Evolutionary conservation across 1,140 invertebrate genomes (phyloP).

Genomic region (Drosophila virilis): DNA sequence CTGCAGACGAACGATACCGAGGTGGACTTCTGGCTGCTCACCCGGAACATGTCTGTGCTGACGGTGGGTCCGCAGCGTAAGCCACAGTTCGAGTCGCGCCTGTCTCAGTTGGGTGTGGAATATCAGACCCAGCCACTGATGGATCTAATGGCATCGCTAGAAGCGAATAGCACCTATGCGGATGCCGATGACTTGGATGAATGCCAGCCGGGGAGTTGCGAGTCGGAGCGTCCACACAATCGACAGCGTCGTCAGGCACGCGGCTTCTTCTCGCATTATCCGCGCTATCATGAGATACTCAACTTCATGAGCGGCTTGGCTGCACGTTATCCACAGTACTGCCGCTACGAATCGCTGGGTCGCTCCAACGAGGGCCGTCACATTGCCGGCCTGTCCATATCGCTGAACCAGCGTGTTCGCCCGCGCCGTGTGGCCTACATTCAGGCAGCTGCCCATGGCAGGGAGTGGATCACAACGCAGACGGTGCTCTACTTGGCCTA

Average conservation of each 20-base stretch:
- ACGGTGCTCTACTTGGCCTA: conserved; percentile 87
- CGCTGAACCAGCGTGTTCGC: conserved; percentile 61
- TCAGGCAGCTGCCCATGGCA: conserved; percentile 74
- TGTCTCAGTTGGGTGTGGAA: conserved; percentile 53
- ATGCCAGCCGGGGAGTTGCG: conserved; percentile 58
- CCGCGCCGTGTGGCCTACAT: conserved; percentile 78
- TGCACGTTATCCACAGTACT: conserved; percentile 70
- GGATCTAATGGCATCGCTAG: conserved; percentile 64
- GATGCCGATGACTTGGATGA: conserved; percentile 50
- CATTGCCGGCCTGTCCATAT: conserved; percentile 81
- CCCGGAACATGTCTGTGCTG: conserved; percentile 68
- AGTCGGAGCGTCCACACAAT: conserved; percentile 52
- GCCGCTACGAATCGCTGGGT: conserved; percentile 79
- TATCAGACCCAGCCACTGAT: conserved; percentile 66
- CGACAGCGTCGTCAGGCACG: conserved; percentile 70
- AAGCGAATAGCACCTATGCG: conserved; percentile 61
- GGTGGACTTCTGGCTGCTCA: conserved; percentile 71
- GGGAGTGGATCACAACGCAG: conserved; percentile 90
- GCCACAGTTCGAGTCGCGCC: conserved; percentile 57
- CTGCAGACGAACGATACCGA: conserved; percentile 64
- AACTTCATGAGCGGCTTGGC: conserved; percentile 78
- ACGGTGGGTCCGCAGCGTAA: conserved; percentile 58
- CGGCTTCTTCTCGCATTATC: conserved; percentile 75
- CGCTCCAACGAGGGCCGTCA: conserved; percentile 82
- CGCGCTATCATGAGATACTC: conserved; percentile 73